Conservation (phyloP, 2,113 vertebrate species). For the Dunckerocampus dactyliophorus region DNA sequence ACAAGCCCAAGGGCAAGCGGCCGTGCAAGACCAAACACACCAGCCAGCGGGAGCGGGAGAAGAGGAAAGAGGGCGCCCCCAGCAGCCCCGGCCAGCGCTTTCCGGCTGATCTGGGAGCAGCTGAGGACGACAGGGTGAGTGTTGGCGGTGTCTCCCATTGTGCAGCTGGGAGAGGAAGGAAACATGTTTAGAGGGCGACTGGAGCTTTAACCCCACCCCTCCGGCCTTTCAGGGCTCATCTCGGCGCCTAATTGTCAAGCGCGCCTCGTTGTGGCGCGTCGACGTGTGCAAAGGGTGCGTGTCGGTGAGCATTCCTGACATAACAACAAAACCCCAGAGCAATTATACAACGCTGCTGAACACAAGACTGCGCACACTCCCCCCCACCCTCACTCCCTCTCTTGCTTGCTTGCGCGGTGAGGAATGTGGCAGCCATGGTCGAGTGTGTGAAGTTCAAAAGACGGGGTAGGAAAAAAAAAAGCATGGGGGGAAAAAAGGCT, state of each 20-base stretch:
- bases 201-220: constrained; percentile 61
- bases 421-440: constrained; percentile 59
- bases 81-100: constrained; percentile 37
- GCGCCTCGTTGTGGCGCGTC: constrained; percentile 46
- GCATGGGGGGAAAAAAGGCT: constrained; percentile 29
- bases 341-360: constrained; percentile 46
- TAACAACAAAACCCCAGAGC: constrained; percentile 59
- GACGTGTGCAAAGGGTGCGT: constrained; percentile 27
- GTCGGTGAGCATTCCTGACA: constrained; percentile 58
- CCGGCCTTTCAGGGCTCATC: constrained; percentile 50
- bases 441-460: constrained; percentile 55
- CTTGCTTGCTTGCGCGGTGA: constrained; percentile 16
- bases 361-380: constrained; percentile 20
- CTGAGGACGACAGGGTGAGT: constrained; percentile 63
- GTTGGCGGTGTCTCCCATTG: constrained; percentile 55
- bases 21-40: constrained; percentile 99
- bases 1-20: constrained; percentile 98
- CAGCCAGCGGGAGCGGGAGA: constrained; percentile 81
- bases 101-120: constrained; percentile 41
- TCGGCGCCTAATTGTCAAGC: constrained; percentile 52
- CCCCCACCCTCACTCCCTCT: constrained; percentile 11
- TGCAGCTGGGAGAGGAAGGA: constrained; percentile 61
- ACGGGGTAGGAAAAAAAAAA: not conserved
- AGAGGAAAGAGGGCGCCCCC: constrained; percentile 50
- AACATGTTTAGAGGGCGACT: constrained; percentile 67